phyloP scores from a whole-genome alignment of 2,113 vertebrate genomes.

The Malurus alboscapulatus region DNA sequence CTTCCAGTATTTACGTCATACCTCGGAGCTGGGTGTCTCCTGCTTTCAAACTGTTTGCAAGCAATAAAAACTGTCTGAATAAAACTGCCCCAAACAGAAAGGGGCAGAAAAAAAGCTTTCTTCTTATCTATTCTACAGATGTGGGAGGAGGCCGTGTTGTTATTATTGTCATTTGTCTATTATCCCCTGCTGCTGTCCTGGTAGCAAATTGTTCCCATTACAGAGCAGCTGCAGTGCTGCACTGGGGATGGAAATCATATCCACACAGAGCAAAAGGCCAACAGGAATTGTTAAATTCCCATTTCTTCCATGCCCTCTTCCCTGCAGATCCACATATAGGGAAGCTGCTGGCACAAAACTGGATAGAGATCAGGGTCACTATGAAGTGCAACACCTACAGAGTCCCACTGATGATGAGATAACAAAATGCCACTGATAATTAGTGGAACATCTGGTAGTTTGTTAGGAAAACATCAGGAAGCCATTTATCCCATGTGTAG shows the following conservation, averaged over 20 bases:
- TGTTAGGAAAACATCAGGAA: neutral
- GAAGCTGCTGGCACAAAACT: neutral
- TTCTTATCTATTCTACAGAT: neutral
- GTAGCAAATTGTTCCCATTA: neutral
- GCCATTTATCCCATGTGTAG: neutral
- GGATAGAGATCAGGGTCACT: neutral
- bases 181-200: neutral
- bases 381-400: neutral
- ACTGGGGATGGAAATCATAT: neutral
- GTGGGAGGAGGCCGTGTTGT: neutral
- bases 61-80: neutral
- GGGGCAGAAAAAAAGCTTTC: rapidly evolving
- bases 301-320: neutral
- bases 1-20: neutral
- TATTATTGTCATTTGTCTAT: neutral
- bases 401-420: neutral
- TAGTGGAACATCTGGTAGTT: neutral
- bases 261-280: neutral
- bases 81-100: neutral
- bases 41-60: neutral
- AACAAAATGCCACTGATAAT: neutral
- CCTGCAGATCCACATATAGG: neutral
- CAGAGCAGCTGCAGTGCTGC: neutral
- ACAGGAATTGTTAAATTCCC: neutral
- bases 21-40: neutral